Evolutionary conservation across 2,113 vertebrate genomes (phyloP), one percentile per base, ranked within the genome.

Genomic region (Chamaetylas fuelleborni): DNA sequence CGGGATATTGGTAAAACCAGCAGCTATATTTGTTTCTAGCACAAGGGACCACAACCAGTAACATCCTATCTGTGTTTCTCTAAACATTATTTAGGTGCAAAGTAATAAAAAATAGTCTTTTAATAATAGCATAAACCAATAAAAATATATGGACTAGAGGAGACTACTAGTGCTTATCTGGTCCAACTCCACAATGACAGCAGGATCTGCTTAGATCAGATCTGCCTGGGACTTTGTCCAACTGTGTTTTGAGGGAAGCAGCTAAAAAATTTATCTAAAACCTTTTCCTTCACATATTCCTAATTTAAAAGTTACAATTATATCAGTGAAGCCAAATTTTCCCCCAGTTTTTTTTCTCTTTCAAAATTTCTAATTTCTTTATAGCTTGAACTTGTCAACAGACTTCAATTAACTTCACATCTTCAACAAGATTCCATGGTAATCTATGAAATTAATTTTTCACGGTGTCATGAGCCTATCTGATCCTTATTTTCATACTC

Each of bases 351-450:
- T 51, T 51, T 76, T 53, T 54, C 18, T 66, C 42, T 78, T 84
- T 78, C 42, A 86, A 54, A 89, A 74, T 54, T 73, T 20, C 23
- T 71, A 7, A 54, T 58, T 92, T 81, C 60, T 43, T 81, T 70
- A 38, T 58, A 84, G 12, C 16, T 81, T 89, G 15, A 92, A 74
- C 29, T 9, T 78, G 38, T 56, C 51, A 81, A 78, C 23, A 88
- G 43, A 83, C 29, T 92, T 95, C 86, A 86, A 84, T 96, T 86
- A 94, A 78, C 38, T 94, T 89, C 36, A 80, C 14, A 85, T 90
- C 58, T 95, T 95, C 66, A 81, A 50, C 40, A 65, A 45, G 45
- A 67, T 94, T 96, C 80, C 45, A 73, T 57, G 26, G 19, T 28
- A 76, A 57, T 82, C 62, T 82, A 53, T 47, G 11, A 82, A 90